phyloP scores from a whole-genome alignment of 2,113 vertebrate species.

The Myxocyprinus asiaticus region DNA sequence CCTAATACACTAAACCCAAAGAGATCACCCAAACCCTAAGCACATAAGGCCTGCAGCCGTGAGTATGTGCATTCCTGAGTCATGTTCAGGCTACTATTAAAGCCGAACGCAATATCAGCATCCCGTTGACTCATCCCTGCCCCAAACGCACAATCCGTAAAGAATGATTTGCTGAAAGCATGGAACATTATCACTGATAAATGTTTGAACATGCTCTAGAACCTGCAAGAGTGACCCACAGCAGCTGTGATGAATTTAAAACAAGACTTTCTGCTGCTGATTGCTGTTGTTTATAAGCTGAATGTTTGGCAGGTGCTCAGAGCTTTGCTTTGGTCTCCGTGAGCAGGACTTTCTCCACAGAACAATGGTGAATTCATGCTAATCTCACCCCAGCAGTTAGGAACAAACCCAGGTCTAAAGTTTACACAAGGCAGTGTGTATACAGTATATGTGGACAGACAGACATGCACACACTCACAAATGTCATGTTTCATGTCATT shows the following conservation, averaged over 20 bases:
- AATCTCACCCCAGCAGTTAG: neutral
- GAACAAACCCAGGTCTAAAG: neutral
- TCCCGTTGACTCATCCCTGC: no score
- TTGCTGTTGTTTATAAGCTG: neutral
- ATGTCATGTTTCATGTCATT: neutral
- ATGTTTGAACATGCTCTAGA: no score
- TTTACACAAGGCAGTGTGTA: neutral
- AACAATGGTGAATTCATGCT: neutral
- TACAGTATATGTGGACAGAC: conserved; percentile 35
- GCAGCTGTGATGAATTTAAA: conserved; percentile 14
- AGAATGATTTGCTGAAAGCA: neutral
- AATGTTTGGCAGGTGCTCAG: neutral
- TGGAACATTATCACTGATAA: no score
- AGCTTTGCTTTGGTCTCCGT: neutral
- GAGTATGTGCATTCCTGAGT: conserved; percentile 8
- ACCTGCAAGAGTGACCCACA: neutral
- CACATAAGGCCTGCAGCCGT: neutral
- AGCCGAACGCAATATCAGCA: no score
- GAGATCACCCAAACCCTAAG: neutral
- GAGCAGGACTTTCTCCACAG: neutral
- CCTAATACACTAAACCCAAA: conserved; percentile 5
- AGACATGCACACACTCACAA: conserved; percentile 23
- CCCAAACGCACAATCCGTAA: neutral
- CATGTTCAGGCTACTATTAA: neutral
- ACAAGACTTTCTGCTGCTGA: neutral